Percentiles rank a stretch among this genome's conserved stretches.
Conservation (phyloP, 2,113 vertebrate species). For the Apteryx mantelli region DNA sequence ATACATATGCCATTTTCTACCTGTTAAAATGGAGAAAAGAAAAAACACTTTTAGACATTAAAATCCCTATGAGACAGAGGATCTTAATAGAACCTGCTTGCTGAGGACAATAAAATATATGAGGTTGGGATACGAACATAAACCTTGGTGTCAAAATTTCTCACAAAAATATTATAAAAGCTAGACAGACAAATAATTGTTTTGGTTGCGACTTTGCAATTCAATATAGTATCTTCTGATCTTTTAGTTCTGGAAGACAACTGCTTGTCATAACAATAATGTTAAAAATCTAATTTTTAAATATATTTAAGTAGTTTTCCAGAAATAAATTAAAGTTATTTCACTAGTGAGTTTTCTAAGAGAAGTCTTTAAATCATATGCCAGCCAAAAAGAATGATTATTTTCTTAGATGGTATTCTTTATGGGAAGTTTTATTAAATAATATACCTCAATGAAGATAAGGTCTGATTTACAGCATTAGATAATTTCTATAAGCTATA, state of each 20-base stretch:
- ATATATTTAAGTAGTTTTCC: background rate
- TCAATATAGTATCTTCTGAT: background rate
- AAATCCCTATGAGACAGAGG: accelerated
- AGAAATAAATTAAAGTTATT: background rate
- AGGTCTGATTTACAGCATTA: background rate
- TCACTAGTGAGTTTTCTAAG: background rate
- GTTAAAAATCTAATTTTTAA: background rate
- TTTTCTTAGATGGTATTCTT: background rate
- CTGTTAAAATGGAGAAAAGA: conserved; percentile 65
- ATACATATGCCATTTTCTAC: conserved; percentile 87
- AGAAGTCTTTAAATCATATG: background rate
- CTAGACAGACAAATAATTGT: background rate
- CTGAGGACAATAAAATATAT: background rate
- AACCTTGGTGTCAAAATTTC: background rate
- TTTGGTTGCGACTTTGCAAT: background rate
- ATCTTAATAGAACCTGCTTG: background rate
- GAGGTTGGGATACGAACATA: background rate
- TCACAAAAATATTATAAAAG: background rate
- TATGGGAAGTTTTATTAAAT: background rate
- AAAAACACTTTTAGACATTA: background rate
- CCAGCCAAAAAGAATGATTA: background rate
- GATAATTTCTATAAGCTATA: background rate
- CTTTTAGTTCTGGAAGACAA: background rate
- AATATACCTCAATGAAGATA: background rate
- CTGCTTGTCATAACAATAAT: background rate